phyloP scores from a whole-genome alignment of 2,888 invertebrate genomes.

The Papilio protenor region DNA sequence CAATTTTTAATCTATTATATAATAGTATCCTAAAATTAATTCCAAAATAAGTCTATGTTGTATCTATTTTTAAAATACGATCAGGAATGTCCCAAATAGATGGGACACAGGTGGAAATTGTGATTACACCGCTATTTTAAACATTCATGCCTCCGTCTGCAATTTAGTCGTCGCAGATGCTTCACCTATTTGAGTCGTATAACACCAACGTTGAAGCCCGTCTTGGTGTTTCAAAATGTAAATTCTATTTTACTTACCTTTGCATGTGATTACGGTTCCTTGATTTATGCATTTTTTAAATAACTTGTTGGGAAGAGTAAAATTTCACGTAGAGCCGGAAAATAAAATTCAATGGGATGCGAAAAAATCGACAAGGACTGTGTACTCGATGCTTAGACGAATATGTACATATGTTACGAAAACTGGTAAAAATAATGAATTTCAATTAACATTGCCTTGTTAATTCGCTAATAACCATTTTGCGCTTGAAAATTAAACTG shows the following conservation, averaged over 20 bases:
- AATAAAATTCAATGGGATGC: not conserved
- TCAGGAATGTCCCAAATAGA: constrained; percentile 15
- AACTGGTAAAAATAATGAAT: not conserved
- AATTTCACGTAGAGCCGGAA: not conserved
- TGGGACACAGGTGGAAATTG: not conserved
- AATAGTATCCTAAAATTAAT: not conserved
- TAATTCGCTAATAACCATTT: too few species aligned
- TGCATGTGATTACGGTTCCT: constrained; percentile 17
- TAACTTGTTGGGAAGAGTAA: not conserved
- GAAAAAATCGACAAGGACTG: too few species aligned
- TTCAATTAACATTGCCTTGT: not conserved
- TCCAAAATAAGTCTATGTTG: not conserved
- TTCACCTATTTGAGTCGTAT: constrained; percentile 60
- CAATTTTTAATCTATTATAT: not conserved
- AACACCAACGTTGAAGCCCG: constrained; percentile 46
- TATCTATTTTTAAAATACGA: not conserved
- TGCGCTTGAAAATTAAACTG: too few species aligned
- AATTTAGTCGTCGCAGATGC: constrained; percentile 76
- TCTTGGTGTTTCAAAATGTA: constrained; percentile 47
- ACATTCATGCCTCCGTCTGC: constrained; percentile 74
- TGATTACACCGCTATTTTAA: constrained; percentile 71
- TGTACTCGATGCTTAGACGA: not conserved
- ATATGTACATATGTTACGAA: not conserved
- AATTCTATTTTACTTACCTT: constrained; percentile 27
- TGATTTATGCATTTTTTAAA: not conserved